phyloP scores from a whole-genome alignment of 2,888 invertebrate species.

The Epinotia ramella region DNA sequence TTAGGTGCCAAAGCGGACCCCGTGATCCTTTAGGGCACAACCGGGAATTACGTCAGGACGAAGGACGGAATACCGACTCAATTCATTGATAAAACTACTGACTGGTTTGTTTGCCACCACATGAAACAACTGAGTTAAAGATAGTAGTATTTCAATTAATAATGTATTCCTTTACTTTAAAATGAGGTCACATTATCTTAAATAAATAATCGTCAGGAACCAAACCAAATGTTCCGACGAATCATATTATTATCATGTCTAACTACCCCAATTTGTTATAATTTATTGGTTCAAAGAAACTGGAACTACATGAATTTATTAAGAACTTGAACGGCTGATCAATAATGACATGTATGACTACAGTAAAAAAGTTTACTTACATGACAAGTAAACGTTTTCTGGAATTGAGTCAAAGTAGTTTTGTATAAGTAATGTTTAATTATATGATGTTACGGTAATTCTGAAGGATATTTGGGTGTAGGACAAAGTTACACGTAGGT shows the following conservation, averaged over 20 bases:
- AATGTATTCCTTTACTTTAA: not conserved
- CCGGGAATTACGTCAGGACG: too few relatives aligned
- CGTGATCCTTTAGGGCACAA: too few relatives aligned
- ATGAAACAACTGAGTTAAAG: too few relatives aligned
- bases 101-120: too few relatives aligned
- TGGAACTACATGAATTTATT: slow-evolving; percentile 7
- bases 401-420: not conserved
- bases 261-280: slow-evolving; percentile 14
- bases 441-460: not conserved
- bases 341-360: not conserved
- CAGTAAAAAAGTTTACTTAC: not conserved
- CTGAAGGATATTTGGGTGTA: not conserved
- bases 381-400: too few relatives aligned
- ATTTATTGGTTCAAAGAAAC: slow-evolving; percentile 10
- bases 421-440: slow-evolving; percentile 3
- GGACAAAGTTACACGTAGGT: not conserved
- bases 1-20: too few relatives aligned
- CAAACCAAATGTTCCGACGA: slow-evolving; percentile 6
- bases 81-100: too few relatives aligned
- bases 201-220: slow-evolving; percentile 10
- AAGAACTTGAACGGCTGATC: not conserved
- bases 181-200: not conserved
- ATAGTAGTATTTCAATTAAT: not conserved
- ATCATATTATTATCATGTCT: slow-evolving; percentile 4
- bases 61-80: too few relatives aligned